A percentile compares a stretch with the other conserved stretches of the same genome.
These are phyloP conservation scores for Chrysolina oricalcia DNA, from an alignment of 2,888 invertebrate species.

Conservation along the genomic window DNA sequence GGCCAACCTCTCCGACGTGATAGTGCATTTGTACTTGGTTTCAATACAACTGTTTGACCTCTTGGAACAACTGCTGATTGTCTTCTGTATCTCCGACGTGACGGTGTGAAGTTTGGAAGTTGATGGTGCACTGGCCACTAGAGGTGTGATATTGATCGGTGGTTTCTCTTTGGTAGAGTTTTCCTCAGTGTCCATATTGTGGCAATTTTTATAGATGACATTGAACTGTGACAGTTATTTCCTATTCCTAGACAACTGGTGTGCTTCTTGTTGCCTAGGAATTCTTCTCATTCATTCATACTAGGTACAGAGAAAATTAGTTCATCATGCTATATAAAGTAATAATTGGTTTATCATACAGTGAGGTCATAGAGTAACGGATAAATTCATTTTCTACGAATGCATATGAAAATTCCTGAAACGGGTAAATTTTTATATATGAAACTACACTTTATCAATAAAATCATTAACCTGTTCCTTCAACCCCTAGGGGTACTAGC, in stretches of 20 bases:
- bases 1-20: constrained; percentile 79
- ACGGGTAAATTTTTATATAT: too few relatives aligned
- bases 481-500: too few relatives aligned
- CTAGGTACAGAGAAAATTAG: not conserved
- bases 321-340: not conserved
- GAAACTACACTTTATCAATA: too few relatives aligned
- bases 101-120: constrained; percentile 48
- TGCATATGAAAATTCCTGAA: too few relatives aligned
- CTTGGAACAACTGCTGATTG: constrained; percentile 55
- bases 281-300: constrained; percentile 27
- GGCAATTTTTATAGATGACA: constrained; percentile 54
- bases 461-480: too few relatives aligned
- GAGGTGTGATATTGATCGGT: constrained; percentile 43
- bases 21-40: constrained; percentile 72
- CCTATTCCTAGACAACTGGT: constrained; percentile 56
- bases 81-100: constrained; percentile 59
- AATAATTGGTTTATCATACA: too few relatives aligned
- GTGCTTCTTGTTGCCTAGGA: constrained; percentile 54
- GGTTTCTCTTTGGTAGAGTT: constrained; percentile 30
- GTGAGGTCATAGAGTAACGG: too few relatives aligned
- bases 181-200: constrained; percentile 51
- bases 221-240: constrained; percentile 53
- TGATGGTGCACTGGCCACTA: constrained; percentile 56
- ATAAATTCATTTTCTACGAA: too few relatives aligned
- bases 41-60: constrained; percentile 62